A percentile compares a stretch with the other conserved stretches of the same genome.
Evolutionary conservation across 2,113 vertebrate genomes (phyloP).

Genomic region (Macaca mulatta): DNA sequence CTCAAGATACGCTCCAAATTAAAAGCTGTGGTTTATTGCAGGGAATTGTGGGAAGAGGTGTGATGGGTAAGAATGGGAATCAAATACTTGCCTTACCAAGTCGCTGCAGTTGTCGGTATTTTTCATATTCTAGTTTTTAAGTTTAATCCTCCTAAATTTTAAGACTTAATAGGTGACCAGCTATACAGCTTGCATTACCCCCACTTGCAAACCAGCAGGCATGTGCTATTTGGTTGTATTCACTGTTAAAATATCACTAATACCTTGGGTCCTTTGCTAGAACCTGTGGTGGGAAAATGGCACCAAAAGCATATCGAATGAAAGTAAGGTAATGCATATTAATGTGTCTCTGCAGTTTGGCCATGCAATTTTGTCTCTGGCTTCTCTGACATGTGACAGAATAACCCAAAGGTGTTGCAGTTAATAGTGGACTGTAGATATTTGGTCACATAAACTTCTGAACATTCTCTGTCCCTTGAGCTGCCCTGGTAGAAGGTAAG

Average conservation of each 20-base stretch:
- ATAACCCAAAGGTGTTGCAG: neutral
- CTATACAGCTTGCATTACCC: neutral
- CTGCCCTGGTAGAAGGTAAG: too few species aligned
- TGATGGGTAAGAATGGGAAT: neutral
- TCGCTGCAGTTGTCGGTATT: neutral
- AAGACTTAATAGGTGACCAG: neutral
- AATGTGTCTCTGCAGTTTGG: neutral
- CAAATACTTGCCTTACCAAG: neutral
- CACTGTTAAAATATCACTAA: neutral
- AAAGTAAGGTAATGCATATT: neutral
- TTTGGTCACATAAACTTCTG: neutral
- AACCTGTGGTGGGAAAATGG: neutral
- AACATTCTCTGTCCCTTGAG: neutral
- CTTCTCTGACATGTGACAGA: neutral
- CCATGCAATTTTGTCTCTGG: neutral
- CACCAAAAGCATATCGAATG: neutral
- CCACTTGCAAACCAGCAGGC: too few species aligned
- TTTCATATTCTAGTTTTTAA: neutral
- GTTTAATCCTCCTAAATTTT: neutral
- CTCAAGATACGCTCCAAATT: neutral
- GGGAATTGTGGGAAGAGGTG: neutral
- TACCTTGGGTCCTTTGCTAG: neutral
- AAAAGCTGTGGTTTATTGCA: neutral
- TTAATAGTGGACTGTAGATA: neutral
- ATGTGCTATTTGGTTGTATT: neutral